Evolutionary conservation across 2,797 vertebrate genomes (phyloP).

Genomic region (Sebastes minor): DNA sequence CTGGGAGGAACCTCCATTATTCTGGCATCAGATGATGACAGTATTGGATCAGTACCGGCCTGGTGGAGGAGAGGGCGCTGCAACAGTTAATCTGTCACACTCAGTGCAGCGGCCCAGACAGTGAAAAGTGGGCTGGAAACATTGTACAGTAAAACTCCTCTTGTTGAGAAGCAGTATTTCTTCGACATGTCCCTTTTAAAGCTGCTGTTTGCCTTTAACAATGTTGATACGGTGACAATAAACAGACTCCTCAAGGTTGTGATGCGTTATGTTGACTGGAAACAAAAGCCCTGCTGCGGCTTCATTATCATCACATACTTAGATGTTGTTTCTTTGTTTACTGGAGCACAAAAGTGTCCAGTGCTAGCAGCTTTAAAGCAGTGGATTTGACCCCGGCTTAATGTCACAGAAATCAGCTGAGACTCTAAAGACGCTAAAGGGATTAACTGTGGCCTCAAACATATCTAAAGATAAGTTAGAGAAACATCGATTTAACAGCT

Average conservation of each 20-base stretch:
- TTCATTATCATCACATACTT: background rate
- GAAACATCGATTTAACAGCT: slow-evolving; percentile 3
- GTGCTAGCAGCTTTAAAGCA: background rate
- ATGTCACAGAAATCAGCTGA: slow-evolving; percentile 57
- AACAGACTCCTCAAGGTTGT: background rate
- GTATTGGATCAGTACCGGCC: background rate
- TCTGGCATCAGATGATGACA: background rate
- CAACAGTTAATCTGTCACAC: background rate
- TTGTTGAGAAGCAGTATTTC: background rate
- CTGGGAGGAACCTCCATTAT: background rate
- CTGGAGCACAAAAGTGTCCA: background rate
- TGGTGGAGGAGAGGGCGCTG: background rate
- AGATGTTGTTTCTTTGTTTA: background rate
- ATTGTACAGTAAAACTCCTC: background rate
- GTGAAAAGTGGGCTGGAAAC: background rate
- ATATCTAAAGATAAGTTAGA: slow-evolving; percentile 52
- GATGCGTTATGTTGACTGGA: background rate
- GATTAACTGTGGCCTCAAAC: slow-evolving; percentile 74
- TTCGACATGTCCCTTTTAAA: slow-evolving; percentile 22
- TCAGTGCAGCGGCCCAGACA: background rate
- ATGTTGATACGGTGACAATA: background rate
- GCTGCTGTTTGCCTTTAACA: background rate
- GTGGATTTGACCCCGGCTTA: slow-evolving; percentile 34
- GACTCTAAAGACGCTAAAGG: slow-evolving; percentile 63
- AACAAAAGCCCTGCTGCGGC: background rate